These are phyloP conservation scores for Zelleria hepariella DNA, from an alignment of 2,888 invertebrate species.

Conservation along the genomic window DNA sequence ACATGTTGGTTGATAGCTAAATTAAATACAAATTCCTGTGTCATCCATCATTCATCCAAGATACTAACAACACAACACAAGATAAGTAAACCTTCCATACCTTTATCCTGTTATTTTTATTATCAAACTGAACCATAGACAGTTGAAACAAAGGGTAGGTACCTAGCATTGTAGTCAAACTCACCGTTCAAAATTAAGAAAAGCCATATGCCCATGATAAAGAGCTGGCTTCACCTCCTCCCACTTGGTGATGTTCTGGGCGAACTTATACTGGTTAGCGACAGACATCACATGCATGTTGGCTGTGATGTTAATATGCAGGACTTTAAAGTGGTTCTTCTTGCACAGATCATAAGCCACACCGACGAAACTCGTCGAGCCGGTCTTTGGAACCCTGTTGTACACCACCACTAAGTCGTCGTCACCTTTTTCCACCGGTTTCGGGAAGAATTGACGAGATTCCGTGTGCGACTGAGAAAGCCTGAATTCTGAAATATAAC, in stretches of 20 bases:
- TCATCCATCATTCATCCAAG: no score
- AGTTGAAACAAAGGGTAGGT: not conserved
- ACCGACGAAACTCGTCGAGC: constrained; percentile 95
- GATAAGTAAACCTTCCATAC: no score
- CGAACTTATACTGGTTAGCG: constrained; percentile 91
- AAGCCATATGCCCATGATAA: constrained; percentile 98
- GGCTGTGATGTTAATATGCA: constrained; percentile 96
- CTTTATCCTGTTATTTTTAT: no score
- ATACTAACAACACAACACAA: no score
- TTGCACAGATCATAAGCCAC: constrained; percentile 90
- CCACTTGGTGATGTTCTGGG: constrained; percentile 93
- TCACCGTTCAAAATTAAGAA: constrained; percentile 93
- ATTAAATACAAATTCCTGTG: no score
- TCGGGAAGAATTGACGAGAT: constrained; percentile 53
- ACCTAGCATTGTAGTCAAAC: constrained; percentile 19
- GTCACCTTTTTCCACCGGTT: constrained; percentile 45
- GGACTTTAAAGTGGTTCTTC: constrained; percentile 73
- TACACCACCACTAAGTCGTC: constrained; percentile 89
- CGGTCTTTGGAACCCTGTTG: constrained; percentile 97
- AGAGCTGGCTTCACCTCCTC: constrained; percentile 91
- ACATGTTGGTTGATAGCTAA: no score
- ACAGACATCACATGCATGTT: constrained; percentile 96
- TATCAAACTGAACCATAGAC: no score
- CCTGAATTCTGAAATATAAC: constrained; percentile 35
- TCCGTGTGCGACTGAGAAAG: constrained; percentile 26